phyloP scores from a whole-genome alignment of 2,797 vertebrate species.

The Betta splendens region DNA sequence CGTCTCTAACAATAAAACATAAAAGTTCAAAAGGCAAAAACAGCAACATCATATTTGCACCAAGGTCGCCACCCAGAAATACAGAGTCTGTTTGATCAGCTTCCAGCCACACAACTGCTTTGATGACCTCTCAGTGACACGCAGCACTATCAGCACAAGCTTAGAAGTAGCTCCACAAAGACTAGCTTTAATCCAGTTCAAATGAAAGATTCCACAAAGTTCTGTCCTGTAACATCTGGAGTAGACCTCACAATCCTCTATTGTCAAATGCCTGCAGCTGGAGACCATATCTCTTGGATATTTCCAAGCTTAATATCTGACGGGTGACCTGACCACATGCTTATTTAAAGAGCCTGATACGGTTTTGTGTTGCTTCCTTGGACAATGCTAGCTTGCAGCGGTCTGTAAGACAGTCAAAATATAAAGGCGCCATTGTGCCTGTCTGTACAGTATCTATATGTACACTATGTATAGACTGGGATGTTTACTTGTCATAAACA shows the following conservation, averaged over 20 bases:
- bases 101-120: slow-evolving; percentile 35
- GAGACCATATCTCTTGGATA: slow-evolving; percentile 49
- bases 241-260: slow-evolving; percentile 39
- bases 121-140: slow-evolving; percentile 47
- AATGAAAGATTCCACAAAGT: slow-evolving; percentile 47
- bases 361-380: slow-evolving; percentile 44
- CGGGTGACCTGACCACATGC: slow-evolving; percentile 39
- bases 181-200: slow-evolving; percentile 62
- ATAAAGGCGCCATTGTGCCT: slow-evolving; percentile 47
- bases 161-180: slow-evolving; percentile 44
- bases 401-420: slow-evolving; percentile 62
- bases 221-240: slow-evolving; percentile 64
- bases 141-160: slow-evolving; percentile 41
- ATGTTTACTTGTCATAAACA: slow-evolving; percentile 32
- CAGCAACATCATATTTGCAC: slow-evolving; percentile 16
- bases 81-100: slow-evolving; percentile 39
- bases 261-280: slow-evolving; percentile 66
- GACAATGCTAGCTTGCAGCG: slow-evolving; percentile 62
- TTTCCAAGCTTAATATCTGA: slow-evolving; percentile 56
- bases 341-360: slow-evolving; percentile 51
- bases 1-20: slow-evolving; percentile 23
- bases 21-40: slow-evolving; percentile 27
- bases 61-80: slow-evolving; percentile 26
- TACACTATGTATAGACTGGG: slow-evolving; percentile 47
- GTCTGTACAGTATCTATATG: slow-evolving; percentile 39